phyloP scores from a whole-genome alignment of 1,140 invertebrate species.

The Metaphire vulgaris region DNA sequence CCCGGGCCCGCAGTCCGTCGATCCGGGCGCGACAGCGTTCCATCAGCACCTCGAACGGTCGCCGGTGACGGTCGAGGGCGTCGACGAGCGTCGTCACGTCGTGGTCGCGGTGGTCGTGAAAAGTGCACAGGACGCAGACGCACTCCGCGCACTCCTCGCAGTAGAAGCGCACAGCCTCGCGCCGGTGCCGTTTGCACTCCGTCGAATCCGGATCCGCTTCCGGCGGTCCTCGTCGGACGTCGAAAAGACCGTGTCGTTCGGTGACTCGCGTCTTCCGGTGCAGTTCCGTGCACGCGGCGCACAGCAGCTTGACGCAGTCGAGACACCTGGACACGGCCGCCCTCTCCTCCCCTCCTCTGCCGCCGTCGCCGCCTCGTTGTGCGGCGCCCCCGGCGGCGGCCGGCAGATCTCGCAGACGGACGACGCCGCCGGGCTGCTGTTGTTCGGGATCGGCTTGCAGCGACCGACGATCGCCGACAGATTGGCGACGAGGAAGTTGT shows the following conservation, averaged over 20 bases:
- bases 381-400: too few relatives aligned
- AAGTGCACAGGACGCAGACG: slow-evolving; percentile 50
- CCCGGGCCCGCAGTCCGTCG: slow-evolving; percentile 32
- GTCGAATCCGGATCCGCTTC: slow-evolving; percentile 51
- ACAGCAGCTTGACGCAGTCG: slow-evolving; percentile 51
- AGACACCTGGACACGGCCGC: slow-evolving; percentile 48
- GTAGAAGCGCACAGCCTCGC: slow-evolving; percentile 50
- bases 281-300: slow-evolving; percentile 45
- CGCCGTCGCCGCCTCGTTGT: background rate
- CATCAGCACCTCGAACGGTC: slow-evolving; percentile 38
- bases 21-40: slow-evolving; percentile 38
- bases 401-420: slow-evolving; percentile 49
- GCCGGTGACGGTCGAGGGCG: slow-evolving; percentile 43
- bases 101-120: slow-evolving; percentile 50
- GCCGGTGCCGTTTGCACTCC: slow-evolving; percentile 49
- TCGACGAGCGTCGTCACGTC: slow-evolving; percentile 50
- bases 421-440: too few relatives aligned
- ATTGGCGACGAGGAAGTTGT: slow-evolving; percentile 51
- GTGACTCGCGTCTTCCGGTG: slow-evolving; percentile 50
- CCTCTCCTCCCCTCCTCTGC: slow-evolving; percentile 30
- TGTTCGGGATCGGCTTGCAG: slow-evolving; percentile 35
- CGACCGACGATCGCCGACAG: slow-evolving; percentile 45
- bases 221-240: too few relatives aligned
- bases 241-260: slow-evolving; percentile 48
- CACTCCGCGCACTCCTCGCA: slow-evolving; percentile 51